These are phyloP conservation scores for Portevinia maculata DNA, from an alignment of 2,888 invertebrate species.

Conservation along the genomic window DNA sequence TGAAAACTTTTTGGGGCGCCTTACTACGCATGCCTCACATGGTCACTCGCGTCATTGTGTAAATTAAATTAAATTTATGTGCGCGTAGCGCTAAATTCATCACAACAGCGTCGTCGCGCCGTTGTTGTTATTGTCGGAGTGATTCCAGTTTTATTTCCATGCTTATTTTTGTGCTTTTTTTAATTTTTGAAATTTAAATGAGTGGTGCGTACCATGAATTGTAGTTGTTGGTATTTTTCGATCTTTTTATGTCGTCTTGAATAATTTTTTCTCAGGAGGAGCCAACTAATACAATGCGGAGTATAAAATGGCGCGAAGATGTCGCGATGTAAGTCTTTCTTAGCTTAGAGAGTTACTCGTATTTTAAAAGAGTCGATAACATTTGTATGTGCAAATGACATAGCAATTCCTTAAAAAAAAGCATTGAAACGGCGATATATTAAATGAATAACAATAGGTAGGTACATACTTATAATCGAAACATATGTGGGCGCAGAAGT, in stretches of 20 bases:
- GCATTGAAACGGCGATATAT: too few relatives aligned
- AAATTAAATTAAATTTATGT: slow-evolving; percentile 71
- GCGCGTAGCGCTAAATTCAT: slow-evolving; percentile 55
- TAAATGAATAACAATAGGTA: too few relatives aligned
- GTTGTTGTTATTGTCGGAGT: slow-evolving; percentile 14
- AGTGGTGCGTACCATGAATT: neutral
- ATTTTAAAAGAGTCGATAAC: too few relatives aligned
- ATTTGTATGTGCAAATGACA: too few relatives aligned
- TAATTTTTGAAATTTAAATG: slow-evolving; percentile 38
- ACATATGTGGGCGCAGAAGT: too few relatives aligned
- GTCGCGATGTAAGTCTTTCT: neutral
- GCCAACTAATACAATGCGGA: slow-evolving; percentile 19
- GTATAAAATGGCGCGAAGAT: slow-evolving; percentile 50
- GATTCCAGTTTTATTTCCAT: slow-evolving; percentile 51
- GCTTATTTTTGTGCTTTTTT: slow-evolving; percentile 23
- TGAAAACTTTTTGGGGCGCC: slow-evolving; percentile 50
- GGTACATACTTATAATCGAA: too few relatives aligned
- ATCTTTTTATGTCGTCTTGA: slow-evolving; percentile 7
- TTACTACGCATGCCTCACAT: slow-evolving; percentile 65
- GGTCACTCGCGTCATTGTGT: slow-evolving; percentile 70
- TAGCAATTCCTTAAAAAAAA: too few relatives aligned
- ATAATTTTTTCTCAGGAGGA: slow-evolving; percentile 44
- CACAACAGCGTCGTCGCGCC: slow-evolving; percentile 18
- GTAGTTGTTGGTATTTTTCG: neutral
- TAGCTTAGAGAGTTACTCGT: too few relatives aligned